A percentile compares a stretch with the other conserved stretches of the same genome.
Evolutionary conservation across 2,113 vertebrate genomes (phyloP).

Genomic region (Silurus asotus): DNA sequence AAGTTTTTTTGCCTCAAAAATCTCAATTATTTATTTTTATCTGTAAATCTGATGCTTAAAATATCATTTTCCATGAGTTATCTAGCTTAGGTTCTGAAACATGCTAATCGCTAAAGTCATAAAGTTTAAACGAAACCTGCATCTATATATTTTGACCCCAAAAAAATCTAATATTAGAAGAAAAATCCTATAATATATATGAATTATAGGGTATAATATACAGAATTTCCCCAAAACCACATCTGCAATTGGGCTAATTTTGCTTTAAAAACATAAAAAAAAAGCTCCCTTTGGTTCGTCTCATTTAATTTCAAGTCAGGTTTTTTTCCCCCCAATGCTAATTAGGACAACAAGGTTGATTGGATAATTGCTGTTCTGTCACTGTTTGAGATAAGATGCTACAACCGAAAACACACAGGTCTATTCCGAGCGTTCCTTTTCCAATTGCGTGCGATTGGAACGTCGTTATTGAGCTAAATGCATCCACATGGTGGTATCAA

Average conservation of each 20-base stretch:
- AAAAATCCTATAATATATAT: too few relatives aligned
- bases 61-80: not conserved
- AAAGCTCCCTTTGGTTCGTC: not conserved
- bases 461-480: too few relatives aligned
- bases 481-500: too few relatives aligned
- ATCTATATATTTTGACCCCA: too few relatives aligned
- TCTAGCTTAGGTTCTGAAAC: not conserved
- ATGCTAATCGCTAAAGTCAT: too few relatives aligned
- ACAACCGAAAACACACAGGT: conserved; percentile 11
- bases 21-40: not conserved
- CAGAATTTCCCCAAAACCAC: too few relatives aligned
- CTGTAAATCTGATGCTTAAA: not conserved
- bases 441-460: not conserved
- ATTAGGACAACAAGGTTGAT: conserved; percentile 20
- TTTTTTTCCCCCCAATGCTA: not conserved
- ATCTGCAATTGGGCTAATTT: not conserved
- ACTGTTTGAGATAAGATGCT: conserved; percentile 12
- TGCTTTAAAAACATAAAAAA: not conserved
- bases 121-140: too few relatives aligned
- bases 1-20: not conserved
- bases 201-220: too few relatives aligned
- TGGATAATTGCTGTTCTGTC: conserved; percentile 23
- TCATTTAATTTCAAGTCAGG: conserved; percentile 4
- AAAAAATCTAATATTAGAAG: too few relatives aligned
- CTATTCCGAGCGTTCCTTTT: not conserved